phyloP scores from a whole-genome alignment of 35 echinoderm and acorn worm species.

The Lytechinus pictus region DNA sequence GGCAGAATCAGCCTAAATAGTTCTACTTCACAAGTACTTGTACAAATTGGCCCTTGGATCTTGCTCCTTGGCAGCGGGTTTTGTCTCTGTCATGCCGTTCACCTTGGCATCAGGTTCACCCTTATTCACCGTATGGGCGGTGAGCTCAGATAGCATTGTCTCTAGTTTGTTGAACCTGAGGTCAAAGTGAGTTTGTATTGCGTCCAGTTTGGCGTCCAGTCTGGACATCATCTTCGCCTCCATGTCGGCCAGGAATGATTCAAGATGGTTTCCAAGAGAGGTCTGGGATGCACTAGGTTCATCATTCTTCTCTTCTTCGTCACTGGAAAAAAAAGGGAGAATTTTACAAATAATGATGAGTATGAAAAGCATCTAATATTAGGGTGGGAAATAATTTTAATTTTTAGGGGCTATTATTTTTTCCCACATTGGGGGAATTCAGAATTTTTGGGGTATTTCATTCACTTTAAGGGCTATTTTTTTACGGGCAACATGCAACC shows the following conservation, averaged over 20 bases:
- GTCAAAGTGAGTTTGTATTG: conserved; percentile 14
- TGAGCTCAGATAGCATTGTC: not conserved
- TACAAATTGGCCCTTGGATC: not conserved
- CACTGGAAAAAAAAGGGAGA: not conserved
- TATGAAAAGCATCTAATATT: no score
- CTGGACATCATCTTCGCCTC: not conserved
- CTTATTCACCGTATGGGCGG: not conserved
- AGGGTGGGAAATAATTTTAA: no score
- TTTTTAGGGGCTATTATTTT: no score
- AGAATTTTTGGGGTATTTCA: no score
- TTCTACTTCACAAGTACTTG: not conserved
- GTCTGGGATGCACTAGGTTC: not conserved
- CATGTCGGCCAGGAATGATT: not conserved
- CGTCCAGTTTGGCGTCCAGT: not conserved
- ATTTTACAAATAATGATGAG: no score
- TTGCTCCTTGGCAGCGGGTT: not conserved
- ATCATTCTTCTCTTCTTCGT: not conserved
- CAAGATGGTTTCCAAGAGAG: not conserved
- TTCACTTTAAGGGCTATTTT: no score
- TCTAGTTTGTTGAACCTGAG: not conserved
- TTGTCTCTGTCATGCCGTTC: not conserved
- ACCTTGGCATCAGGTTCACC: not conserved
- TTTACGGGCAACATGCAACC: no score
- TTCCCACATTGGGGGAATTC: no score
- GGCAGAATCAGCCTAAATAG: not conserved